phyloP scores from a whole-genome alignment of 2,797 vertebrate species.

The Enteromius argenteus region DNA sequence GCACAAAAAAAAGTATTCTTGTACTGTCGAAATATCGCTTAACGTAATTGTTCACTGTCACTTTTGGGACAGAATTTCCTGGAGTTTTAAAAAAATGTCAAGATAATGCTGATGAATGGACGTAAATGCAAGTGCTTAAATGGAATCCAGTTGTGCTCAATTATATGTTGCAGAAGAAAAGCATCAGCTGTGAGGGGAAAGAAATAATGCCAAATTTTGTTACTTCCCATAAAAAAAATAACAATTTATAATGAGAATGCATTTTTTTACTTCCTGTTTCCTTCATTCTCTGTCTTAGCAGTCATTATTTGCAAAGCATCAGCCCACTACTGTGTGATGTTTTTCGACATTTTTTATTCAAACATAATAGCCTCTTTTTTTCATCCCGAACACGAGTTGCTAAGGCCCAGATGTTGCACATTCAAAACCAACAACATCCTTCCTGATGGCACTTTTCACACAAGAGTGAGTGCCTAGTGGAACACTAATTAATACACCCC shows the following conservation, averaged over 20 bases:
- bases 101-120: neutral
- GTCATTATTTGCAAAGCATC: slow-evolving; percentile 19
- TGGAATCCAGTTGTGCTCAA: slow-evolving; percentile 11
- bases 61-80: neutral
- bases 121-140: neutral
- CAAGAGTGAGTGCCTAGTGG: slow-evolving; percentile 54
- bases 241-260: neutral
- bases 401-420: slow-evolving; percentile 51
- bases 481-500: slow-evolving; percentile 58
- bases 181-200: neutral
- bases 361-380: slow-evolving; percentile 19
- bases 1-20: too few relatives aligned
- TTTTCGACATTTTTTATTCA: slow-evolving; percentile 20
- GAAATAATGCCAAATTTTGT: neutral
- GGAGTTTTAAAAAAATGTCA: neutral
- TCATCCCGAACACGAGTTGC: slow-evolving; percentile 12
- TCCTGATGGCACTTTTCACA: slow-evolving; percentile 56
- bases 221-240: neutral
- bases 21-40: neutral
- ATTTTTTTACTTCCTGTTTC: neutral
- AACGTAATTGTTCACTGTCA: neutral
- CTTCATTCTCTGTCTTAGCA: neutral
- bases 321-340: neutral
- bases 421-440: slow-evolving; percentile 39
- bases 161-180: neutral